A percentile compares a stretch with the other conserved stretches of the same genome.
Evolutionary conservation across 2,888 invertebrate genomes (phyloP).

Genomic region (Spicauda simplicius): DNA sequence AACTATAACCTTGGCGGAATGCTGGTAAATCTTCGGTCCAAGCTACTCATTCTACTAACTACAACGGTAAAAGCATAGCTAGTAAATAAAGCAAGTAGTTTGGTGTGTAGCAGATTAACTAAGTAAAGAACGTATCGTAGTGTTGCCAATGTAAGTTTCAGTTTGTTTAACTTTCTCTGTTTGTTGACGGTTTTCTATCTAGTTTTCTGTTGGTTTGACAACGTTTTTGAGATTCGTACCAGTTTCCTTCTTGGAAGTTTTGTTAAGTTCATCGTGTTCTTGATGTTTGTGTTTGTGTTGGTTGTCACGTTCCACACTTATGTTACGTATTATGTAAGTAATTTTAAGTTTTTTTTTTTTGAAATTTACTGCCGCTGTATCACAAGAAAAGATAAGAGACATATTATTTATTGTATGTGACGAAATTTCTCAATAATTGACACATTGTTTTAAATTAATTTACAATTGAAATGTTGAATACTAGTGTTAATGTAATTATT

Average conservation of each 20-base stretch:
- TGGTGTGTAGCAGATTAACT: background rate
- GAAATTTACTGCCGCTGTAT: too few species aligned
- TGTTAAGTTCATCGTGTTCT: conserved; percentile 5
- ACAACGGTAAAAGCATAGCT: too few species aligned
- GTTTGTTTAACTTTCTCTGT: conserved; percentile 23
- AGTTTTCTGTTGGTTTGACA: conserved; percentile 27
- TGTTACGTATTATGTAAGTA: background rate
- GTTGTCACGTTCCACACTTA: background rate
- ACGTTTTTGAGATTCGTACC: conserved; percentile 14
- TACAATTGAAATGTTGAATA: too few species aligned
- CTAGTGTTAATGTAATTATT: too few species aligned
- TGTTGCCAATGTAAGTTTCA: conserved; percentile 22
- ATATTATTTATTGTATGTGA: too few species aligned
- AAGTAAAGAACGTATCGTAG: conserved; percentile 4
- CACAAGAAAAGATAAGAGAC: too few species aligned
- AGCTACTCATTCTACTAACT: too few species aligned
- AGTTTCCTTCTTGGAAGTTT: conserved; percentile 7
- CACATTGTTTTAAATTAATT: too few species aligned
- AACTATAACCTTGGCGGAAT: too few species aligned
- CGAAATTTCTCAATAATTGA: too few species aligned
- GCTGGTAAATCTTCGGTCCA: too few species aligned
- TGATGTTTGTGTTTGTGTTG: background rate
- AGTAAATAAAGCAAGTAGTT: background rate
- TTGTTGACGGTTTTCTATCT: conserved; percentile 9
- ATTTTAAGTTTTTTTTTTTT: too few species aligned